Conservation (phyloP, 1,140 invertebrate genomes). For the Hydropsyche tenuis region DNA sequence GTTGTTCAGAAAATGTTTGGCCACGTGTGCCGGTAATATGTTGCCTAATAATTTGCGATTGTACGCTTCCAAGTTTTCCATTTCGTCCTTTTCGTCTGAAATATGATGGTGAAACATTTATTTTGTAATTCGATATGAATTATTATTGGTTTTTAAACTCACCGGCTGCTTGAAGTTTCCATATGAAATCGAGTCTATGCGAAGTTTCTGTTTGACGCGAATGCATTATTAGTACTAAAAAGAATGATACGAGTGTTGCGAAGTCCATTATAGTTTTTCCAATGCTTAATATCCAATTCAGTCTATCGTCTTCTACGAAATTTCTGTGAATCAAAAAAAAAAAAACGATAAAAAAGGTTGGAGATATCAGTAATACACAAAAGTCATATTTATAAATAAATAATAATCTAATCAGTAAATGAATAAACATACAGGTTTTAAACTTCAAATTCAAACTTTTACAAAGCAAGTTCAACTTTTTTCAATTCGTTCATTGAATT, state of each 20-base stretch:
- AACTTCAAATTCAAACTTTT: too few relatives aligned
- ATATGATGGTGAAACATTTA: background rate
- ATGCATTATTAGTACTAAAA: slow-evolving; percentile 79
- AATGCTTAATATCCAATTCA: background rate
- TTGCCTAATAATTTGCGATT: slow-evolving; percentile 92
- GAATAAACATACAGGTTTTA: too few relatives aligned
- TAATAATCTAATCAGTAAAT: too few relatives aligned
- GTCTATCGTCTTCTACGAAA: background rate
- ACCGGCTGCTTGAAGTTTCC: slow-evolving; percentile 91
- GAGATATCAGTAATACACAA: too few relatives aligned
- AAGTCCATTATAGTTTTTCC: slow-evolving; percentile 51
- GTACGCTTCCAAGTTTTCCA: slow-evolving; percentile 92
- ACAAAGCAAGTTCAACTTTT: too few relatives aligned
- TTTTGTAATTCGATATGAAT: too few relatives aligned
- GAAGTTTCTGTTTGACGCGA: slow-evolving; percentile 89
- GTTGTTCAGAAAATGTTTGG: slow-evolving; percentile 88
- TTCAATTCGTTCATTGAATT: too few relatives aligned
- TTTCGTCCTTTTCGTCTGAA: slow-evolving; percentile 91
- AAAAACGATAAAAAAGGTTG: background rate
- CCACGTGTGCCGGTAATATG: slow-evolving; percentile 93
- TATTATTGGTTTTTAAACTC: too few relatives aligned
- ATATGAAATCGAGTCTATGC: slow-evolving; percentile 88
- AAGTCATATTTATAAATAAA: too few relatives aligned
- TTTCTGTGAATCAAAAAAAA: background rate
- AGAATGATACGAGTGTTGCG: slow-evolving; percentile 54